Base-by-base conservation (phyloP, 2,797 vertebrate genomes). In the Philypnodon macrostomus region DNA sequence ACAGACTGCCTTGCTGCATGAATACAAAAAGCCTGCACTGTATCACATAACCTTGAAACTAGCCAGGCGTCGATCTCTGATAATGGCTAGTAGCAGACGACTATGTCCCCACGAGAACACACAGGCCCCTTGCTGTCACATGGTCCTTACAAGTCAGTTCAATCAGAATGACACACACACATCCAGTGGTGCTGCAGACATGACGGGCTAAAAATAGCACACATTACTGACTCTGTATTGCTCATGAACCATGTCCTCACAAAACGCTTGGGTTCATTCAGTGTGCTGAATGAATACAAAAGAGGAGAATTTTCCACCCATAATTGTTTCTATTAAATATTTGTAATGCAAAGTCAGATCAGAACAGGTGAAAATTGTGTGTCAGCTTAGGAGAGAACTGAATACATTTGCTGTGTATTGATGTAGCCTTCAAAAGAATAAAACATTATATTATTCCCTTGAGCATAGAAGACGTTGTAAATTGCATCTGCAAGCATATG, bases 191-290 rank as follows among this genome's bases (percentile, higher is more conserved):
- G 41, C 63, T 53, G 49, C 63, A 64, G 71, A 70, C 74, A 67
- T 47, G 65, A 36, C 53, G 13, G 23, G 70, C 80, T 87, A 85
- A 83, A 87, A 85, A 87, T 87, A 87, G 76, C 69, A 17, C 2
- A 58, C 76, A 80, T 83, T 84, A 72, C 71, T 62, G 77, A 83
- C 81, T 83, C 70, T 67, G 70, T 72, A 62, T 75, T 47, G 58
- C 59, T 79, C 61, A 67, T 63, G 58, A 75, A 76, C 59, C 48
- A 1, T 64, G 68, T 72, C 70, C 64, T 64, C 66, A 74, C 39
- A 36, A 42, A 47, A 70, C 4, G 30, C 46, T 37, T 18, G 14
- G 55, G 23, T 41, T 67, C 51, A 58, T 55, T 63, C 26, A 38
- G 27, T 42, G 34, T 18, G 36, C 26, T 46, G 26, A 17, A 7